A percentile compares a stretch with the other conserved stretches of the same genome.
Conservation (phyloP, 1,140 invertebrate genomes). For the Phenacoccus solenopsis region DNA sequence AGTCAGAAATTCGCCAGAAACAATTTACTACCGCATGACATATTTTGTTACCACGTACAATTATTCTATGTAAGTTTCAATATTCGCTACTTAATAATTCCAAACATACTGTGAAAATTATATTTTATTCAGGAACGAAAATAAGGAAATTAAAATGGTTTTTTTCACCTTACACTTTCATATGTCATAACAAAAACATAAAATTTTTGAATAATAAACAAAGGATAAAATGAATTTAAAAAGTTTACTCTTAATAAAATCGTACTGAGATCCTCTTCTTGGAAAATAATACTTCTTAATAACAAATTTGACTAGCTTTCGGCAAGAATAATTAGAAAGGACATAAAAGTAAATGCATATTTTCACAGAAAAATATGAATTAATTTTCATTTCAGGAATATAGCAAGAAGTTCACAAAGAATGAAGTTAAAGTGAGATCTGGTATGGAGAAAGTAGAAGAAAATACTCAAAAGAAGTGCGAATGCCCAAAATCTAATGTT, state of each 20-base stretch:
- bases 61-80: slow-evolving; percentile 53
- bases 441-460: background rate
- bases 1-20: slow-evolving; percentile 60
- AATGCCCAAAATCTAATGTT: background rate
- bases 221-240: no score
- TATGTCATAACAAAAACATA: no score
- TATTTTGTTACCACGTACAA: slow-evolving; percentile 79
- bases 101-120: slow-evolving; percentile 1
- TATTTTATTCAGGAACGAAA: slow-evolving; percentile 21
- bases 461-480: background rate
- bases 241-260: no score
- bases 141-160: no score
- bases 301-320: no score
- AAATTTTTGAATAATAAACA: no score
- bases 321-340: no score
- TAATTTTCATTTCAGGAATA: background rate
- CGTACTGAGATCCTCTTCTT: no score
- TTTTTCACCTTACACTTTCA: no score
- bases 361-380: no score
- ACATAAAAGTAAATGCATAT: no score
- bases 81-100: background rate
- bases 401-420: background rate
- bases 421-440: background rate
- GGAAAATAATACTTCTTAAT: no score
- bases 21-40: slow-evolving; percentile 68